Evolutionary conservation across 2,888 invertebrate genomes (phyloP).

Genomic region (Cryptus armator): DNA sequence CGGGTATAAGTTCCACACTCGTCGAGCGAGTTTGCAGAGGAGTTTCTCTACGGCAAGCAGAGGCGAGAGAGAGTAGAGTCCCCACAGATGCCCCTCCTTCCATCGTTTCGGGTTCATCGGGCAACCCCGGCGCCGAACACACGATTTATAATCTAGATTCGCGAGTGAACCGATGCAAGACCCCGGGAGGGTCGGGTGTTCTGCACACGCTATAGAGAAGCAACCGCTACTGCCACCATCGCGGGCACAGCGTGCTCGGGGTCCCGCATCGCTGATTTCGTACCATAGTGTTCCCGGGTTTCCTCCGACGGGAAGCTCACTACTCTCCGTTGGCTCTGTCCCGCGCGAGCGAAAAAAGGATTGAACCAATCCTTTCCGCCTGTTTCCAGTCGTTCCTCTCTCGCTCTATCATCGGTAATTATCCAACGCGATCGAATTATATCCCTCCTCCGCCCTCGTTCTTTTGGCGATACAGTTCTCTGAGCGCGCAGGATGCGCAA

Average conservation of each 20-base stretch:
- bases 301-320: conserved; percentile 31
- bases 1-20: conserved; percentile 11
- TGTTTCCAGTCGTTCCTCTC: conserved; percentile 31
- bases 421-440: conserved; percentile 59
- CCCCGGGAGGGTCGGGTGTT: conserved; percentile 46
- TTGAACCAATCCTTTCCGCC: conserved; percentile 22
- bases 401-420: conserved; percentile 65
- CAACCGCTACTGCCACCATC: conserved; percentile 21
- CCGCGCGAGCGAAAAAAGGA: background rate
- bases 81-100: conserved; percentile 17
- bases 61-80: background rate
- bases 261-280: conserved; percentile 78
- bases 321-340: background rate
- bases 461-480: conserved; percentile 70
- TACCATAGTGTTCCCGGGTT: conserved; percentile 63
- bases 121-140: conserved; percentile 54
- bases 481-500: conserved; percentile 59
- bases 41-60: background rate
- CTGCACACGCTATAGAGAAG: conserved; percentile 43
- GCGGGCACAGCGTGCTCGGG: conserved; percentile 51
- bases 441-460: conserved; percentile 11
- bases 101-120: conserved; percentile 64
- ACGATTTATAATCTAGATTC: conserved; percentile 68
- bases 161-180: conserved; percentile 64
- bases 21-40: conserved; percentile 7